A percentile compares a stretch with the other conserved stretches of the same genome.
phyloP scores from a whole-genome alignment of 2,113 vertebrate species.

The Pycnonotus jocosus region DNA sequence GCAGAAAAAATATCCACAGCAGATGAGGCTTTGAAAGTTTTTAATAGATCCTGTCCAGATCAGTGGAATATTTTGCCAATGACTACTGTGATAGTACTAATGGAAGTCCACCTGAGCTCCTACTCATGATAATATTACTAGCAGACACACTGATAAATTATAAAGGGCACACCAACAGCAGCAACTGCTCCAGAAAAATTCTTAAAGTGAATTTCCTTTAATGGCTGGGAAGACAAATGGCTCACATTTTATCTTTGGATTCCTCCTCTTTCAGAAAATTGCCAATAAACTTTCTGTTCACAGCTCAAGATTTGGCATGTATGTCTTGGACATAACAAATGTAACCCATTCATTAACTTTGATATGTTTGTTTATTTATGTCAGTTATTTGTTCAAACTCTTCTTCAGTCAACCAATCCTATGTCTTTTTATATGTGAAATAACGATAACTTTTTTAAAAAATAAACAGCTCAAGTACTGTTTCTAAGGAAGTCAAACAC shows the following conservation, averaged over 20 bases:
- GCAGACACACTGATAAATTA: conserved; percentile 53
- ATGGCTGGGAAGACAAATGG: conserved; percentile 48
- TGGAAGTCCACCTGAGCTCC: conserved; percentile 46
- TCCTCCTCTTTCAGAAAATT: conserved; percentile 58
- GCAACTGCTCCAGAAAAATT: conserved; percentile 23
- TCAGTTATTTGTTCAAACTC: background rate
- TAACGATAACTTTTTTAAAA: background rate
- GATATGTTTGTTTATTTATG: background rate
- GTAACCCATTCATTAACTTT: conserved; percentile 29
- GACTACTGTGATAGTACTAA: background rate
- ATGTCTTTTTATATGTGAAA: background rate
- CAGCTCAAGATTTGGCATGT: conserved; percentile 26
- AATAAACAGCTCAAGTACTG: background rate
- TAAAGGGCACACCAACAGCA: background rate
- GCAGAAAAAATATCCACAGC: background rate
- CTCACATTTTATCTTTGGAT: conserved; percentile 55
- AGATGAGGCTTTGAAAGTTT: conserved; percentile 6
- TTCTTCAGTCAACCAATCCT: background rate
- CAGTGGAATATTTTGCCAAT: conserved; percentile 29
- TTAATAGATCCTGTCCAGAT: background rate
- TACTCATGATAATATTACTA: conserved; percentile 16
- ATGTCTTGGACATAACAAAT: background rate
- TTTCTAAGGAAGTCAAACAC: background rate
- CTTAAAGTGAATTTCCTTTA: conserved; percentile 51
- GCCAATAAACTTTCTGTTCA: conserved; percentile 53